A percentile compares a stretch with the other conserved stretches of the same genome.
These are phyloP conservation scores for Drosophila tanythrix DNA, from an alignment of 2,888 invertebrate species.

Conservation along the genomic window DNA sequence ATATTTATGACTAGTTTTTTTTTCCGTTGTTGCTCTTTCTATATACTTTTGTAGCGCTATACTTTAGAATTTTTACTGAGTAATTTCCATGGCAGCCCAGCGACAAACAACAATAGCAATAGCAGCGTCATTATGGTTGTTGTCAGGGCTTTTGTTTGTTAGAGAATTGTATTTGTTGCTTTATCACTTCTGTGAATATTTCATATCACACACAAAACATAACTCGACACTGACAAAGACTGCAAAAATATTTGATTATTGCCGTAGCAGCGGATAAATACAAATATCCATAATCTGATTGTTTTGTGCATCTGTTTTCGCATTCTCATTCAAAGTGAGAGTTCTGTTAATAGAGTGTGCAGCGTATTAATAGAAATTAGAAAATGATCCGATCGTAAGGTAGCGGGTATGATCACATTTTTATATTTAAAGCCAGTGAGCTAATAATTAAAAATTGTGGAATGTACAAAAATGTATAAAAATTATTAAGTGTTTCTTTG, in stretches of 20 bases:
- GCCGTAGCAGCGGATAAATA: too few relatives aligned
- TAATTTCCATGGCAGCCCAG: conserved; percentile 69
- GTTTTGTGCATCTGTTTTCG: not conserved
- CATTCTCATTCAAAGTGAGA: not conserved
- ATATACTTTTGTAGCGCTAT: conserved; percentile 19
- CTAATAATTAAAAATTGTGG: not conserved
- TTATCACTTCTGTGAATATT: conserved; percentile 44
- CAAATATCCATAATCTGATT: not conserved
- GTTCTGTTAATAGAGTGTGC: not conserved
- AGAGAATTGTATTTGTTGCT: conserved; percentile 33
- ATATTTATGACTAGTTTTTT: conserved; percentile 72
- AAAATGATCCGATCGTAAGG: not conserved
- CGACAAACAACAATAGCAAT: conserved; percentile 28
- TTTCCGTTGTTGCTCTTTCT: conserved; percentile 20
- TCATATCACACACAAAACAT: conserved; percentile 8
- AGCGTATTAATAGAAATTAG: not conserved
- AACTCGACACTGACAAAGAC: conserved; percentile 1
- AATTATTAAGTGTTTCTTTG: not conserved
- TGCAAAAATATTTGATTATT: conserved; percentile 22
- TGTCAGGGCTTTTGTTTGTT: conserved; percentile 56
- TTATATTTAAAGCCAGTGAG: conserved; percentile 9
- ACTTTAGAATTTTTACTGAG: conserved; percentile 55
- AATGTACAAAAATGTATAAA: not conserved
- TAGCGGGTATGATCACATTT: not conserved
- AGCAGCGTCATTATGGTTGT: conserved; percentile 56